These are phyloP conservation scores for Spodoptera exigua DNA, from an alignment of 2,888 invertebrate genomes.

Conservation along the genomic window DNA sequence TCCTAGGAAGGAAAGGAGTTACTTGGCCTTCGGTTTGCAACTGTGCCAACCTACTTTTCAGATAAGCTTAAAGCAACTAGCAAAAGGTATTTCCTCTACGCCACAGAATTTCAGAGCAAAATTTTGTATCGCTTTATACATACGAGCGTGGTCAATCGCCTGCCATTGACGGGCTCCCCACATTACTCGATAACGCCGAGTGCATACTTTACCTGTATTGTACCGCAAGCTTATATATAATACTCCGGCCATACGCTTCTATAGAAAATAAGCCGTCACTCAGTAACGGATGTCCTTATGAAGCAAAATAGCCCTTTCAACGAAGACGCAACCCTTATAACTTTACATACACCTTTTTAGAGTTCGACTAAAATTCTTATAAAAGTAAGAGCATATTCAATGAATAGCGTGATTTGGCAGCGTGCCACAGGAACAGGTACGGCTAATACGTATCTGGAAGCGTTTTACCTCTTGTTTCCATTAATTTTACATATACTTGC, in stretches of 20 bases:
- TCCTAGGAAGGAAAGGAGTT: neutral
- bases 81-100: conserved; percentile 38
- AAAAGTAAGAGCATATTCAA: conserved; percentile 57
- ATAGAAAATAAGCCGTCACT: conserved; percentile 53
- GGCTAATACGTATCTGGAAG: conserved; percentile 50
- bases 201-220: conserved; percentile 65
- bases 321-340: conserved; percentile 55
- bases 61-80: conserved; percentile 30
- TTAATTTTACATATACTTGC: conserved; percentile 53
- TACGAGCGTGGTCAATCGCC: conserved; percentile 59
- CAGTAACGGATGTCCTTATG: conserved; percentile 54
- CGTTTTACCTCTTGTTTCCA: conserved; percentile 52
- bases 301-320: conserved; percentile 37
- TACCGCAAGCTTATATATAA: conserved; percentile 54
- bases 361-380: conserved; percentile 47
- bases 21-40: neutral
- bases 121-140: conserved; percentile 44
- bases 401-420: conserved; percentile 53
- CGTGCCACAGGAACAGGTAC: conserved; percentile 45
- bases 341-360: conserved; percentile 56
- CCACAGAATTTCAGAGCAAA: conserved; percentile 31
- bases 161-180: conserved; percentile 55
- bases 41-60: conserved; percentile 6
- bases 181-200: conserved; percentile 62
- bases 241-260: conserved; percentile 34